Evolutionary conservation across 2,113 vertebrate species (phyloP), one percentile per base, ranked within the genome.

Genomic region (Phocoena sinus): DNA sequence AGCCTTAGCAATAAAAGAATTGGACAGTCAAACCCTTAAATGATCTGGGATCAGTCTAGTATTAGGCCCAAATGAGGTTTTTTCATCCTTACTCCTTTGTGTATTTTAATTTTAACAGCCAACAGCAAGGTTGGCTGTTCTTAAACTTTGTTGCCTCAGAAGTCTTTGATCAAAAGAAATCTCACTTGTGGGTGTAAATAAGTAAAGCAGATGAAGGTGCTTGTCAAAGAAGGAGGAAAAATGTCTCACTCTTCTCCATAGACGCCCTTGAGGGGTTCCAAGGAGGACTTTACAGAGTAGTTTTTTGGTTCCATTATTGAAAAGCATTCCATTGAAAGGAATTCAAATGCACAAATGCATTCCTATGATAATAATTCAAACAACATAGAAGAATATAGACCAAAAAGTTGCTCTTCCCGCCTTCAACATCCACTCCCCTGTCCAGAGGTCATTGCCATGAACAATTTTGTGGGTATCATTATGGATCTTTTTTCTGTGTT

Each of bases 51-150:
- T 97, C 97, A 85, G 33, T 28, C 82, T 73, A 58, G 26, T 17
- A 20, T 79, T 80, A 65, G 86, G 26, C 56, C 63, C 26, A 95
- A 50, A 26, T 44, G 41, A 91, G 47, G 17, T 60, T 91, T 94
- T 79, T 94, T 79, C 63, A 44, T 63, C 89, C 36, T 80, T 80
- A 50, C 41, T 89, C 71, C 36, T 41, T 80, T 67, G 47, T 91
- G 67, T 95, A 53, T 97, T 93, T 96, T 97, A 89, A 95, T 92
- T 94, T 96, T 89, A 53, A 53, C 53, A 53, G 53, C 53, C 53
- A 18, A 17, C 53, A 90, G 21, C 28, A 36, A 94, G 63, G 3
- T 33, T 44, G 28, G 6, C 92, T 50, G 10, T 67, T 86, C 82
- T 95, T 89, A 58, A 96, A 84, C 56, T 77, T 80, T 91, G 17